These are phyloP conservation scores for Desmodus rotundus DNA, from an alignment of 2,113 vertebrate genomes.

Conservation along the genomic window DNA sequence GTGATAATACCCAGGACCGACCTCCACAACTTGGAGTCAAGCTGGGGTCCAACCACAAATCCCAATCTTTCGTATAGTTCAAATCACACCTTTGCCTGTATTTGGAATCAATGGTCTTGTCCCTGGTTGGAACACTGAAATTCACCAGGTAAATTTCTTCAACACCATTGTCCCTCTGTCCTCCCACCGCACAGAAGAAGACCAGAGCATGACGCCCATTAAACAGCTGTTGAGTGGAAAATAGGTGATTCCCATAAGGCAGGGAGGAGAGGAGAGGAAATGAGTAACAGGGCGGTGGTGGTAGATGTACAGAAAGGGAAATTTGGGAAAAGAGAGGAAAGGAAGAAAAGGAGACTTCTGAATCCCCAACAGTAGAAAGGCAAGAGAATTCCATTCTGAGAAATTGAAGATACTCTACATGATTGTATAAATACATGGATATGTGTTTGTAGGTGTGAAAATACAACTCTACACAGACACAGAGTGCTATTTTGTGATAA, in stretches of 20 bases:
- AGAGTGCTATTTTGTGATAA: neutral
- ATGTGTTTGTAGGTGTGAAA: neutral
- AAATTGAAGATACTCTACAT: constrained; percentile 4
- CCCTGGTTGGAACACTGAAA: neutral
- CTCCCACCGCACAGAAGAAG: neutral
- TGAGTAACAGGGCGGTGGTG: neutral
- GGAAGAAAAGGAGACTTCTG: neutral
- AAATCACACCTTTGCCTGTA: neutral
- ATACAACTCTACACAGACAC: neutral
- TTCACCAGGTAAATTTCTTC: neutral
- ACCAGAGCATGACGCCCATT: neutral
- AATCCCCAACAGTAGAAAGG: neutral
- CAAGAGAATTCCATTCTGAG: neutral
- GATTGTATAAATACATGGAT: neutral
- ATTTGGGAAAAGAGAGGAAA: neutral
- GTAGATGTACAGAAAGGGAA: neutral
- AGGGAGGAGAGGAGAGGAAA: neutral
- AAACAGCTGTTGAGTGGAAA: neutral
- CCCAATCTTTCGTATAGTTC: neutral
- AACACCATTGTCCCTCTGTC: neutral
- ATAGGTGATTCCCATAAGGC: neutral
- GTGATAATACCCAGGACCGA: neutral
- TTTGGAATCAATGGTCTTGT: neutral
- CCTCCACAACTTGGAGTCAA: neutral
- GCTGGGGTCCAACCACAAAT: neutral